phyloP scores from a whole-genome alignment of 2,888 invertebrate species.

The Brachyptera risi region DNA sequence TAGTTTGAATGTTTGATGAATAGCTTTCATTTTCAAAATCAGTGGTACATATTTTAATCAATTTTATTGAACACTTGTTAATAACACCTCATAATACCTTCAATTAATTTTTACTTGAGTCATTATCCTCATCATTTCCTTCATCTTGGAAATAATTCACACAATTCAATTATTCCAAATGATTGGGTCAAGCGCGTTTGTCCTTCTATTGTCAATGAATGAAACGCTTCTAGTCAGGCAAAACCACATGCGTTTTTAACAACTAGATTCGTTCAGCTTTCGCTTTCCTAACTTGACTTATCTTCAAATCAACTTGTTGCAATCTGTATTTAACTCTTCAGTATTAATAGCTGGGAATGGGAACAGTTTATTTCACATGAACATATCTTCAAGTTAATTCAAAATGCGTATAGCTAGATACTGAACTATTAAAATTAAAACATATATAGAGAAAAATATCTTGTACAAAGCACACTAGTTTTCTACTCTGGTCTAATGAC shows the following conservation, averaged over 20 bases:
- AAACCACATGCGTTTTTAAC: no score
- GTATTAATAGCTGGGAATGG: slow-evolving; percentile 19
- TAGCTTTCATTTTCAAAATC: no score
- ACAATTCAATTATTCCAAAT: not conserved
- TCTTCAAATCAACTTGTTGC: slow-evolving; percentile 16
- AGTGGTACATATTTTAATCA: no score
- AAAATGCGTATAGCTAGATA: slow-evolving; percentile 1
- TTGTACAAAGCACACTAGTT: not conserved
- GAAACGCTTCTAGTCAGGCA: not conserved
- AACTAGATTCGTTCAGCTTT: slow-evolving; percentile 8
- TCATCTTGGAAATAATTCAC: no score
- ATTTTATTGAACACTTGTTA: not conserved
- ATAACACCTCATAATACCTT: not conserved
- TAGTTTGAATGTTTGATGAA: no score
- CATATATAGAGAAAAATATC: not conserved
- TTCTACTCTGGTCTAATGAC: slow-evolving; percentile 9
- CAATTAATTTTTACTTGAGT: not conserved
- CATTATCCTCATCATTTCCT: not conserved
- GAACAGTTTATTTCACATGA: slow-evolving; percentile 15
- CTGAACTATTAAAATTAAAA: no score
- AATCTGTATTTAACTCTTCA: slow-evolving; percentile 2
- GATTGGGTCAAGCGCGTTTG: not conserved
- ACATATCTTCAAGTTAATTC: not conserved
- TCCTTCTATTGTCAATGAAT: slow-evolving; percentile 3
- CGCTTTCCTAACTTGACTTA: slow-evolving; percentile 18